Evolutionary conservation across 1,140 invertebrate species (phyloP).

Genomic region (Mylabris phalerata): DNA sequence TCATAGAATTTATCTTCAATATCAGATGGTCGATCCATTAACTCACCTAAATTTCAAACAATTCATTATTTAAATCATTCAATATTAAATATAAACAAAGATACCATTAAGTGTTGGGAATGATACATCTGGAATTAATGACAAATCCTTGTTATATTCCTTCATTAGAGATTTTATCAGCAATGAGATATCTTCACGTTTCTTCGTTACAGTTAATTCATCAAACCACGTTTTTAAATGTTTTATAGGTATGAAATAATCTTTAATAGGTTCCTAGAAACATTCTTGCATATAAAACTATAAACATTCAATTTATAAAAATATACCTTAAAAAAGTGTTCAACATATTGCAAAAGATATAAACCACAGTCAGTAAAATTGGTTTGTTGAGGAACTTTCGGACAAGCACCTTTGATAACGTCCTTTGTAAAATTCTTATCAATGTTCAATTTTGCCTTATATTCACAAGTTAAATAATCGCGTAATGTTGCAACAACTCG

Average conservation of each 20-base stretch:
- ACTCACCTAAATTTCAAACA: constrained; percentile 21
- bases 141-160: constrained; percentile 50
- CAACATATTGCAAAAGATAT: constrained; percentile 92
- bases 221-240: constrained; percentile 72
- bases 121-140: constrained; percentile 54
- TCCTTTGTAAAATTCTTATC: constrained; percentile 67
- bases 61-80: not conserved
- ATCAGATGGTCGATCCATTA: constrained; percentile 21
- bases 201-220: constrained; percentile 66
- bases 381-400: constrained; percentile 91
- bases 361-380: constrained; percentile 97
- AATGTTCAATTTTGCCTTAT: constrained; percentile 65
- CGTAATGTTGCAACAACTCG: constrained; percentile 79
- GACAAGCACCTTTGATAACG: constrained; percentile 73
- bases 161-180: constrained; percentile 65
- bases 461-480: constrained; percentile 86
- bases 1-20: constrained; percentile 18
- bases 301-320: not conserved
- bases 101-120: constrained; percentile 59
- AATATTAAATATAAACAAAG: constrained; percentile 1
- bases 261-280: constrained; percentile 62
- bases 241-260: constrained; percentile 70
- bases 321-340: constrained; percentile 82
- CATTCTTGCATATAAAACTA: not conserved
- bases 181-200: constrained; percentile 71